phyloP scores from a whole-genome alignment of 2,113 vertebrate species.

The Sminthopsis crassicaudata region DNA sequence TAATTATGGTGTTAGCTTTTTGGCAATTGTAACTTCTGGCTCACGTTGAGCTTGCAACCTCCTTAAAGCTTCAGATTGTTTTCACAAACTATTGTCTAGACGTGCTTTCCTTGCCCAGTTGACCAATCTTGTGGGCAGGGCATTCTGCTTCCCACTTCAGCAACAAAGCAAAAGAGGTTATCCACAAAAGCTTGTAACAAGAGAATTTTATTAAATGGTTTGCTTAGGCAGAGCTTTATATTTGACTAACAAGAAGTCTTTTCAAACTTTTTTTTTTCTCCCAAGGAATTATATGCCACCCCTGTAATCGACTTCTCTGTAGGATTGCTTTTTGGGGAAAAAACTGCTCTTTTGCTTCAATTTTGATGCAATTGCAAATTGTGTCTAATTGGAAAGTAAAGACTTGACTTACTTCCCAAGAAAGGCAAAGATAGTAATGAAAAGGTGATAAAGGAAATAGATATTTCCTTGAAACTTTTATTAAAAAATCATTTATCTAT shows the following conservation, averaged over 20 bases:
- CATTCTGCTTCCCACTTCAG: background rate
- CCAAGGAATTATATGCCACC: conserved; percentile 56
- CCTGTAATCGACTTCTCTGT: conserved; percentile 49
- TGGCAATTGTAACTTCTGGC: background rate
- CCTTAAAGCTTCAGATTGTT: background rate
- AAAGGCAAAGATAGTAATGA: conserved; percentile 67
- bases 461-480: conserved; percentile 59
- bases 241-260: conserved; percentile 64
- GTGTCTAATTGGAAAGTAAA: conserved; percentile 70
- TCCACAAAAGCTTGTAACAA: conserved; percentile 68
- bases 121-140: background rate
- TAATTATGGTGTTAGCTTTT: background rate
- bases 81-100: background rate
- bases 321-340: conserved; percentile 36
- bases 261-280: conserved; percentile 42
- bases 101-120: background rate
- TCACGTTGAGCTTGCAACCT: background rate
- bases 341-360: conserved; percentile 47
- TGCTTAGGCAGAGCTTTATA: conserved; percentile 64
- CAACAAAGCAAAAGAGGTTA: conserved; percentile 59
- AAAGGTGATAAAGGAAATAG: conserved; percentile 35
- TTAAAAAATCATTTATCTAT: conserved; percentile 56
- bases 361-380: conserved; percentile 59
- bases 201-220: conserved; percentile 79
- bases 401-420: conserved; percentile 71